A percentile compares a stretch with the other conserved stretches of the same genome.
Evolutionary conservation across 2,888 invertebrate genomes (phyloP).

Genomic region (Lingula anatina): DNA sequence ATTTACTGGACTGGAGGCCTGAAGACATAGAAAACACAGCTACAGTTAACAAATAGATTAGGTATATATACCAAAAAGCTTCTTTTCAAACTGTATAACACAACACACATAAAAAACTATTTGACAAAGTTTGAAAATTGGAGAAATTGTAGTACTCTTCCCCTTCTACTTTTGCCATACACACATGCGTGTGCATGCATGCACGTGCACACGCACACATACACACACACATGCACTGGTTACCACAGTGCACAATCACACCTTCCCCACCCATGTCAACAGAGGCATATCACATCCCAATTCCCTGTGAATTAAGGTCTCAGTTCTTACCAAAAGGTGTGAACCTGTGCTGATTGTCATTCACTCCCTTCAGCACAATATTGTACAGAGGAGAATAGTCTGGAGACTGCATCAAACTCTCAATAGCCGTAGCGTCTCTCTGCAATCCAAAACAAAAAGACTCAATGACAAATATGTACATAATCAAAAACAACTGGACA

Average conservation of each 20-base stretch:
- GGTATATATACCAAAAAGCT: too few relatives aligned
- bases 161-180: conserved; percentile 18
- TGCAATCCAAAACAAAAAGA: conserved; percentile 9
- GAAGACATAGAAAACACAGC: conserved; percentile 4
- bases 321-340: conserved; percentile 2
- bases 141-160: too few relatives aligned
- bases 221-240: neutral
- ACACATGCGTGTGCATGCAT: neutral
- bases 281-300: neutral
- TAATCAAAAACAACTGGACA: too few relatives aligned
- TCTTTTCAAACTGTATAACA: too few relatives aligned
- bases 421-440: conserved; percentile 21
- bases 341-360: conserved; percentile 53
- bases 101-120: too few relatives aligned
- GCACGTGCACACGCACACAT: neutral
- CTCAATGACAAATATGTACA: neutral
- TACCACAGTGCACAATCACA: neutral
- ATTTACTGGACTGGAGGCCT: too few relatives aligned
- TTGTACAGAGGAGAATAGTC: conserved; percentile 69
- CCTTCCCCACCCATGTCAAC: neutral
- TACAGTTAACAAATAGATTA: neutral
- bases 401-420: conserved; percentile 18
- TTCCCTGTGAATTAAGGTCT: neutral
- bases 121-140: too few relatives aligned
- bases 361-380: conserved; percentile 65